Base-by-base conservation (phyloP, 92 coral and sea anemone genomes). In the Paramuricea clavata region DNA sequence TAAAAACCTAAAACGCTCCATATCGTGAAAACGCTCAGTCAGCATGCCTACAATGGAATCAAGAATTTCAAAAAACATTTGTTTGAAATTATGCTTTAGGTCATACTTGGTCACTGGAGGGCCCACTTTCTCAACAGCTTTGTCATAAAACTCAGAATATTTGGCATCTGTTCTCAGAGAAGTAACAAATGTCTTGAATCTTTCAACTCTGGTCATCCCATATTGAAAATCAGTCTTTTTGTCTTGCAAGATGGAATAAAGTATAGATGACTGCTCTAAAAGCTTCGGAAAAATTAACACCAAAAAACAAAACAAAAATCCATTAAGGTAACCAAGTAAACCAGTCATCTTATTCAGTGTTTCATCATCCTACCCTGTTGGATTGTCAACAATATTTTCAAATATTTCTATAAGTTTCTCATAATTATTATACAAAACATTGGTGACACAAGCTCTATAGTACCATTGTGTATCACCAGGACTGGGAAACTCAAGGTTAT, bases 11-110 rank as follows among this genome's bases (percentile, higher is more conserved):
- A 61, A 6, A 2, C 12, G 12, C 12, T 61, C 2, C 26, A 61
- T 19, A 30, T 61, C 69, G 1, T 61, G 69, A 61, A 61, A 57
- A 19, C 69, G 27, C 69, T 61, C 69, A 61, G 12, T 61, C 12
- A 61, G 19, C 27, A 61, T 61, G 1, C 69, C 69, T 61, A 61
- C 69, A 61, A 61, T 61, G 8, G 69, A 23, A 61, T 61, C 69
- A 61, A 61, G 8, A 19, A 61, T 16, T 16, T 57, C 67, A 57
- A 57, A 57, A 57, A 3, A 57, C 67, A 57, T 4, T 10, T 39
- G 44, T 4, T 39, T n/a, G 44, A 4, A 39, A 10, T 39, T 39
- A 12, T 47, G 16, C 52, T 12, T 47, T 15, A 1, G 3, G 52
- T 47, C 52, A 47, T 10, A 10, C 52, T 12, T 47, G 17, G 6